Conservation (phyloP, 2,113 vertebrate genomes). For the Tauraco erythrolophus region DNA sequence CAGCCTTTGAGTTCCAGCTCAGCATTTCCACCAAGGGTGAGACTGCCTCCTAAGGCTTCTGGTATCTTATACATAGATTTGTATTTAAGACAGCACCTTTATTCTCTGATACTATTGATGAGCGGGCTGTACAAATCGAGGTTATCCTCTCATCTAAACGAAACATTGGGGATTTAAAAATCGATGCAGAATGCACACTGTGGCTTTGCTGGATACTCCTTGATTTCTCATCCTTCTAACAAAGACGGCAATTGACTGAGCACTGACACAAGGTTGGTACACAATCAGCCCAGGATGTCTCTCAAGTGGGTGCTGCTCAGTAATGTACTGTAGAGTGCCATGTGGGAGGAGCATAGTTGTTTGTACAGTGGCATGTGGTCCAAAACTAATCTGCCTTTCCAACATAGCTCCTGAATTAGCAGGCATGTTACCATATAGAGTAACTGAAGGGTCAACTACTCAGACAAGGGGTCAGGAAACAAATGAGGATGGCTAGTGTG, state of each 20-base stretch:
- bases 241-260: not conserved
- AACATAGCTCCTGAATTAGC: not conserved
- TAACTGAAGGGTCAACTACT: not conserved
- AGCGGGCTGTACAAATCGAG: not conserved
- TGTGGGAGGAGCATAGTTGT: not conserved
- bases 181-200: not conserved
- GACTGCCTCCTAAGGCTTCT: not conserved
- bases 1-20: not conserved
- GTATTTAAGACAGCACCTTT: constrained; percentile 15
- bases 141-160: not conserved
- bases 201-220: not conserved
- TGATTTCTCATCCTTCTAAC: not conserved
- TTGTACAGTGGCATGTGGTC: not conserved
- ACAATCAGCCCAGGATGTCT: not conserved
- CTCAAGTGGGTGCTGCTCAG: not conserved
- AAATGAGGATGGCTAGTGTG: not conserved
- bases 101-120: not conserved
- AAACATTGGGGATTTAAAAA: not conserved
- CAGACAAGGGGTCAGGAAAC: not conserved
- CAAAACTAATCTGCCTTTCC: not conserved
- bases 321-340: accelerated
- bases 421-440: not conserved
- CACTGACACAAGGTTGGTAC: not conserved
- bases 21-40: not conserved
- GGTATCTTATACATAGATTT: not conserved